Percentiles rank a stretch among this genome's conserved stretches.
phyloP scores from a whole-genome alignment of 2,797 vertebrate species.

The Malacoraja senta region DNA sequence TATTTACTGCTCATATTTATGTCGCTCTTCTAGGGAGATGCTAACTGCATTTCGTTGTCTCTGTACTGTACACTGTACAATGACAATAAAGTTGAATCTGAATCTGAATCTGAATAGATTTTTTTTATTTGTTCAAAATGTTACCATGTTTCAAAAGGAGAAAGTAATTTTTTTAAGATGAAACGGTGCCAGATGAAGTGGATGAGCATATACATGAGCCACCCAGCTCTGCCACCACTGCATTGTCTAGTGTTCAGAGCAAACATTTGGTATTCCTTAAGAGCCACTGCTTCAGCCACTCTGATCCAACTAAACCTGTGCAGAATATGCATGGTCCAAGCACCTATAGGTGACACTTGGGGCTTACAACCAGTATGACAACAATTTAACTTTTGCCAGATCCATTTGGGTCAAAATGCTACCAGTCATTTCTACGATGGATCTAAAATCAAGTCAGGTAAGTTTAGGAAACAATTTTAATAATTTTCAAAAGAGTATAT shows the following conservation, averaged over 20 bases:
- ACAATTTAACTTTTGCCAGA: not conserved
- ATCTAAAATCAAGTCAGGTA: not conserved
- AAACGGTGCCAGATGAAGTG: no score
- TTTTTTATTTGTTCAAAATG: no score
- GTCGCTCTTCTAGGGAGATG: no score
- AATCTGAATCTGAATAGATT: no score
- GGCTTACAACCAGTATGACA: not conserved
- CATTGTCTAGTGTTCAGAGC: not conserved
- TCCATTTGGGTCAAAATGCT: not conserved
- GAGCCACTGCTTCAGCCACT: not conserved
- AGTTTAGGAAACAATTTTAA: not conserved
- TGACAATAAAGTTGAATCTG: no score
- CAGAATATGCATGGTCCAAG: not conserved
- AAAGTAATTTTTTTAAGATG: no score
- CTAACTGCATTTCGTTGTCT: no score
- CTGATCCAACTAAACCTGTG: not conserved
- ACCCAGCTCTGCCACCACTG: no score
- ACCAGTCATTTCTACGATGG: not conserved
- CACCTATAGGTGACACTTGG: not conserved
- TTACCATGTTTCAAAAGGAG: no score
- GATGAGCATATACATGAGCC: no score
- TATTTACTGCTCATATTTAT: no score
- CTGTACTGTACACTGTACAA: no score
- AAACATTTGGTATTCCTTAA: not conserved
- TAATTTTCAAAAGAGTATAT: not conserved